Percentiles rank a stretch among this genome's conserved stretches.
Evolutionary conservation across 1,140 invertebrate genomes (phyloP).

Genomic region (Drosophila punjabiensis): DNA sequence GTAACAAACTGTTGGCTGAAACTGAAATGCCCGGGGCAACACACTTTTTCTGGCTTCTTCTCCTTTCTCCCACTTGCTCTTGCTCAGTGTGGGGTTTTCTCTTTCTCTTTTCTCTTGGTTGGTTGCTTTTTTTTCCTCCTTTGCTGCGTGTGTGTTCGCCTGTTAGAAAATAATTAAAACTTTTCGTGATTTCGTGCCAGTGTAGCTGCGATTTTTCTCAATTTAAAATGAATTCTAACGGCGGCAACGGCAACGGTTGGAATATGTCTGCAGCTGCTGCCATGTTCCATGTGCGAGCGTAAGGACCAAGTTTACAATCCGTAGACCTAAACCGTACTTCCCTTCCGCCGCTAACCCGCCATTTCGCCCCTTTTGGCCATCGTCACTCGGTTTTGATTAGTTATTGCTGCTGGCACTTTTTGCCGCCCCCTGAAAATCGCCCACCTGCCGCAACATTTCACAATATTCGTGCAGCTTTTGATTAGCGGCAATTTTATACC

Average conservation of each 20-base stretch:
- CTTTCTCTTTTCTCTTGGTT: slow-evolving; percentile 1
- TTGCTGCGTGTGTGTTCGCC: slow-evolving; percentile 66
- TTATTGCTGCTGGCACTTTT: slow-evolving; percentile 52
- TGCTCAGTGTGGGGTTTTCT: slow-evolving; percentile 1
- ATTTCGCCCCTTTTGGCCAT: slow-evolving; percentile 6
- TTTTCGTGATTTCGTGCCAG: slow-evolving; percentile 83
- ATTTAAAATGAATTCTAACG: slow-evolving; percentile 79
- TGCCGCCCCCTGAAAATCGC: slow-evolving; percentile 10
- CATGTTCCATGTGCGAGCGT: slow-evolving; percentile 32
- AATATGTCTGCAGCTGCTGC: slow-evolving; percentile 44
- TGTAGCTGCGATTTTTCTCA: slow-evolving; percentile 79
- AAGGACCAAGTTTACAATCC: slow-evolving; percentile 57
- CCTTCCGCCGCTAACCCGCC: neutral
- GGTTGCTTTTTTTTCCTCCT: slow-evolving; percentile 4
- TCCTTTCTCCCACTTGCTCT: slow-evolving; percentile 8
- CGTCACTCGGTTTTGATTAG: slow-evolving; percentile 63
- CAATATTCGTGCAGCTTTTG: slow-evolving; percentile 75
- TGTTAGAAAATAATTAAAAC: slow-evolving; percentile 84
- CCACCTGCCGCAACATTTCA: slow-evolving; percentile 37
- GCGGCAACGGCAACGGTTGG: slow-evolving; percentile 37
- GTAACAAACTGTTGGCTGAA: slow-evolving; percentile 20
- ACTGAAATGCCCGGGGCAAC: slow-evolving; percentile 17
- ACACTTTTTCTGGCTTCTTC: neutral
- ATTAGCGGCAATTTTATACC: slow-evolving; percentile 69
- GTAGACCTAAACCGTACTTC: slow-evolving; percentile 25